These are phyloP conservation scores for Babyrousa celebensis DNA, from an alignment of 2,797 vertebrate genomes.

Conservation along the genomic window DNA sequence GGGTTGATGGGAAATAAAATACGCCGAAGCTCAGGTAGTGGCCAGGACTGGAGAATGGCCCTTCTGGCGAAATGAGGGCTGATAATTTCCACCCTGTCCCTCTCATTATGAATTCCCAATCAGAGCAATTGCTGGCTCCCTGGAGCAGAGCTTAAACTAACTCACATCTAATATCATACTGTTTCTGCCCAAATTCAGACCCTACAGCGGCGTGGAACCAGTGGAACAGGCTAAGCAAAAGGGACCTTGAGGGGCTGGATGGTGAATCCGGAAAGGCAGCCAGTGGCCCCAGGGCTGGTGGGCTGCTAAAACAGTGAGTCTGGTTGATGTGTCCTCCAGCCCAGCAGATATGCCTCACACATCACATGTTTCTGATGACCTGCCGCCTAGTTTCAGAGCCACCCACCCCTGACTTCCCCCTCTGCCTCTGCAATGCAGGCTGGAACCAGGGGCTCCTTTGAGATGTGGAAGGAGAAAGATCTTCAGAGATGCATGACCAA, in stretches of 20 bases:
- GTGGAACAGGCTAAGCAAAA: not conserved
- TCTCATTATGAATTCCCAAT: not conserved
- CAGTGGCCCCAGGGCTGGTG: not conserved
- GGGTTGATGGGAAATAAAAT: not conserved
- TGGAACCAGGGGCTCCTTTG: not conserved
- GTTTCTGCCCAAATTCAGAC: not conserved
- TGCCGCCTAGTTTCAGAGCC: not conserved
- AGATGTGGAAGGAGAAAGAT: not conserved
- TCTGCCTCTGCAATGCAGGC: accelerated
- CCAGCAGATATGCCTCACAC: not conserved
- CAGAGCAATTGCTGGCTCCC: not conserved
- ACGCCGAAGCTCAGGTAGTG: not conserved
- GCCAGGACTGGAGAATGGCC: not conserved
- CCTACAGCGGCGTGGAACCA: not conserved
- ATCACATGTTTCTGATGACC: not conserved
- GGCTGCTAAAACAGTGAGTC: not conserved
- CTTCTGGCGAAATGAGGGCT: not conserved
- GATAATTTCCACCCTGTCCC: too few relatives aligned
- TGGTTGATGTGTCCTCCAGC: not conserved
- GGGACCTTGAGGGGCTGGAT: not conserved
- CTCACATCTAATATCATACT: not conserved
- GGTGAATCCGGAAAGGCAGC: not conserved
- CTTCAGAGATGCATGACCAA: not conserved
- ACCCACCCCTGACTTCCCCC: not conserved
- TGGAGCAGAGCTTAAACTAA: not conserved